Conservation (phyloP, 1,140 invertebrate genomes). For the Venustaconcha ellipsiformis region DNA sequence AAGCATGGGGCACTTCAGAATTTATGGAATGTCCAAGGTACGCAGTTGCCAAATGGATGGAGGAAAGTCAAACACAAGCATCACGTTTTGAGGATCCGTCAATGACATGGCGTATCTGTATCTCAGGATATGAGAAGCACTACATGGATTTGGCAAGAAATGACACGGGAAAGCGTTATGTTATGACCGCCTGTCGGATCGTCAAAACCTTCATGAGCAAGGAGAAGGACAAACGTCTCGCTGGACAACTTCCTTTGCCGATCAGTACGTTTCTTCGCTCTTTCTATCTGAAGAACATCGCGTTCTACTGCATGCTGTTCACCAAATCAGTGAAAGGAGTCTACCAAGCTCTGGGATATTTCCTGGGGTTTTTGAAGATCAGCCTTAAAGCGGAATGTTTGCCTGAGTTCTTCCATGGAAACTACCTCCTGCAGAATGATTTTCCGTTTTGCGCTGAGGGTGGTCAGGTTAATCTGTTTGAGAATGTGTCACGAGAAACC, state of each 20-base stretch:
- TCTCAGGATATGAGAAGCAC: constrained; percentile 13
- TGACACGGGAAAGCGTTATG: not conserved
- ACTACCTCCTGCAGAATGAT: not conserved
- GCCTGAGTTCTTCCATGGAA: not conserved
- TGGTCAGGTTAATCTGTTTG: not conserved
- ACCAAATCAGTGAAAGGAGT: not conserved
- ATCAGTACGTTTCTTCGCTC: constrained; percentile 9
- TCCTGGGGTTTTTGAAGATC: not conserved
- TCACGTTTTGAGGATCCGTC: not conserved
- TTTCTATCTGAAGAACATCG: constrained; percentile 19
- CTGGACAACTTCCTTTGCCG: not conserved
- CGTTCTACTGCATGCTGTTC: constrained; percentile 13
- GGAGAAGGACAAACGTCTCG: too few species aligned
- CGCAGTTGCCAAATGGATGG: constrained; percentile 9
- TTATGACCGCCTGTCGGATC: constrained; percentile 5
- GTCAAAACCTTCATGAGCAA: not conserved
- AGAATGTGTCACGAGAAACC: too few species aligned
- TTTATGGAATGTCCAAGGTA: constrained; percentile 12
- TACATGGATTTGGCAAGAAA: constrained; percentile 1
- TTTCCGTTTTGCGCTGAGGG: not conserved
- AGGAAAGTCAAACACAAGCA: not conserved
- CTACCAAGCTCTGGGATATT: not conserved
- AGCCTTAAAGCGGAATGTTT: not conserved
- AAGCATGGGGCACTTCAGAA: not conserved
- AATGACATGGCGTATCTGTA: constrained; percentile 1